A percentile compares a stretch with the other conserved stretches of the same genome.
These are phyloP conservation scores for Acropora yongei DNA, from an alignment of 64 coral and sea anemone species.

Conservation along the genomic window DNA sequence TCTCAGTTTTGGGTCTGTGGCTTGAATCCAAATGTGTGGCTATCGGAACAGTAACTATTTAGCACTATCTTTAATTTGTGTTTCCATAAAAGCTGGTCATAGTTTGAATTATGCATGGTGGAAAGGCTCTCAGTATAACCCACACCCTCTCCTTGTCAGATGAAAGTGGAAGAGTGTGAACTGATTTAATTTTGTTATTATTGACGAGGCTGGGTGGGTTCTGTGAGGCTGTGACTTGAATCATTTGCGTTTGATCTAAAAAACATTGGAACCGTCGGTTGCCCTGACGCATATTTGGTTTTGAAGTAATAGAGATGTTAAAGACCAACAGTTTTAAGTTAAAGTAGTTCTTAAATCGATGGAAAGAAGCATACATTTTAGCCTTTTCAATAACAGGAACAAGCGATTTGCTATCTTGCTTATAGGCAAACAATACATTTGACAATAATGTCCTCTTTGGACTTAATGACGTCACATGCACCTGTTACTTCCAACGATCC, in stretches of 20 bases:
- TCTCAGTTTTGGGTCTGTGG: neutral
- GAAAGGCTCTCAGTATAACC: no score
- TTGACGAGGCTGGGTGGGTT: no score
- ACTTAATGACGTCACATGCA: slow-evolving; percentile 14
- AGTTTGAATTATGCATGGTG: no score
- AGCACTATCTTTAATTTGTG: neutral
- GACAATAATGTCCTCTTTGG: neutral
- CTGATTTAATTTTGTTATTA: no score
- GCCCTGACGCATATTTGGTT: no score
- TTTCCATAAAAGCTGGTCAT: no score
- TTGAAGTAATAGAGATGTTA: neutral
- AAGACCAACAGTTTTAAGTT: neutral
- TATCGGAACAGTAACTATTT: neutral
- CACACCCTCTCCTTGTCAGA: no score
- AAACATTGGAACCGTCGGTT: no score
- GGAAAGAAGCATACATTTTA: neutral
- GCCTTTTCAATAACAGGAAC: neutral
- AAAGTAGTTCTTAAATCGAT: neutral
- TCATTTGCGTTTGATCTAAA: no score
- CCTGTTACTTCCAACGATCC: neutral
- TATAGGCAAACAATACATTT: slow-evolving; percentile 18
- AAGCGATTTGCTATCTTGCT: neutral
- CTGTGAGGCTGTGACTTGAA: no score
- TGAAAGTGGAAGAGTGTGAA: no score
- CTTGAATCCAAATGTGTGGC: neutral